Percentiles rank a stretch among this genome's conserved stretches.
phyloP scores from a whole-genome alignment of 2,888 invertebrate genomes.

The Altica lythri region DNA sequence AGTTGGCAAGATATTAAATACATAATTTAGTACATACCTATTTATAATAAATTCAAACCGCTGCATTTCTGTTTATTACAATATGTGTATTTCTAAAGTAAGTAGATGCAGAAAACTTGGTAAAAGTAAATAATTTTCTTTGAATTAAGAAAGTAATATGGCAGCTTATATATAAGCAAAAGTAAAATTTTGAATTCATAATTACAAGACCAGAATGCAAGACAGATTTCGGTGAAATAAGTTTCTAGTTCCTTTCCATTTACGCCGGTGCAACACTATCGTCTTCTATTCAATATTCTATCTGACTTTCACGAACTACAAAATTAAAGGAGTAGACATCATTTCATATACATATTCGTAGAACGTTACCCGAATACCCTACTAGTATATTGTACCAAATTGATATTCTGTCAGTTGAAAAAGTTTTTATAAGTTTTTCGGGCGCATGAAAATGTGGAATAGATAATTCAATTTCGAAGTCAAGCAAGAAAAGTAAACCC shows the following conservation, averaged over 20 bases:
- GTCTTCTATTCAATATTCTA: conserved; percentile 27
- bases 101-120: background rate
- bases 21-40: too few species aligned
- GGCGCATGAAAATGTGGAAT: conserved; percentile 23
- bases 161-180: background rate
- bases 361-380: conserved; percentile 22
- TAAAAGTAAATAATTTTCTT: background rate
- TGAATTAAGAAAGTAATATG: background rate
- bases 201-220: conserved; percentile 20
- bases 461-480: conserved; percentile 22
- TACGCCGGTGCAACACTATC: conserved; percentile 16
- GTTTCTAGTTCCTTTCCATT: conserved; percentile 15
- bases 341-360: conserved; percentile 26
- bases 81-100: background rate
- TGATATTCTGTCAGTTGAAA: conserved; percentile 25
- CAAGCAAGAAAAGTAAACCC: conserved; percentile 7
- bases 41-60: too few species aligned
- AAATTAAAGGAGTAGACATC: conserved; percentile 28
- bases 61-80: too few species aligned
- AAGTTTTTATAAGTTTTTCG: conserved; percentile 27
- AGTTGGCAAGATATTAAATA: too few species aligned
- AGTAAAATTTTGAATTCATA: conserved; percentile 15
- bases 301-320: conserved; percentile 27
- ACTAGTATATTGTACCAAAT: conserved; percentile 25
- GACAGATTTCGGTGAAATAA: conserved; percentile 18